These are phyloP conservation scores for Amblyopsis hoosieri DNA, from an alignment of 2,797 vertebrate genomes.

Conservation along the genomic window DNA sequence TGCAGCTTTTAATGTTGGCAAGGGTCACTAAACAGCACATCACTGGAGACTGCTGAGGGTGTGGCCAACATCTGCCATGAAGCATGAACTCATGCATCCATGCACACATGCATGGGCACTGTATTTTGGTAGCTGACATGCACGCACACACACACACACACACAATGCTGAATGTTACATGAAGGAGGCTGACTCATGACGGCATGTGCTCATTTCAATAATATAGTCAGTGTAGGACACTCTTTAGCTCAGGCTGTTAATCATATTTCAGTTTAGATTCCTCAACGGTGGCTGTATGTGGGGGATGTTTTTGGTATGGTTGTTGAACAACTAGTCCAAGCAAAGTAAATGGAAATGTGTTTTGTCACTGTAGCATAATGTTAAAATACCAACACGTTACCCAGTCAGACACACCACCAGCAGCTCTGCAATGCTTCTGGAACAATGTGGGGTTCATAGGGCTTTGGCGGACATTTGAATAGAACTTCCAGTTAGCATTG, in stretches of 20 bases:
- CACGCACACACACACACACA: slow-evolving; percentile 30
- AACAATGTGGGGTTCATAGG: no score
- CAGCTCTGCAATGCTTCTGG: no score
- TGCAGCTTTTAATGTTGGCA: slow-evolving; percentile 45
- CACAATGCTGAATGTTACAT: slow-evolving; percentile 30
- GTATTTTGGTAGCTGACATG: neutral
- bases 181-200: slow-evolving; percentile 54
- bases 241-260: slow-evolving; percentile 27
- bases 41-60: slow-evolving; percentile 40
- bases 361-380: no score
- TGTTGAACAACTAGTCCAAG: no score
- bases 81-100: slow-evolving; percentile 21
- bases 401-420: no score
- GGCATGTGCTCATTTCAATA: slow-evolving; percentile 69
- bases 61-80: slow-evolving; percentile 54
- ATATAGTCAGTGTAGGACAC: slow-evolving; percentile 60
- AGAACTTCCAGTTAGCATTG: no score
- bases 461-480: no score
- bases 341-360: no score
- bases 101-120: neutral
- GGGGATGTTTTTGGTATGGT: neutral
- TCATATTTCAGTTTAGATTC: slow-evolving; percentile 36
- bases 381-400: no score
- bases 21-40: slow-evolving; percentile 54
- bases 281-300: no score